Percentiles rank a stretch among this genome's conserved stretches.
These are phyloP conservation scores for Platyura marginata DNA, from an alignment of 1,140 invertebrate genomes.

Conservation along the genomic window DNA sequence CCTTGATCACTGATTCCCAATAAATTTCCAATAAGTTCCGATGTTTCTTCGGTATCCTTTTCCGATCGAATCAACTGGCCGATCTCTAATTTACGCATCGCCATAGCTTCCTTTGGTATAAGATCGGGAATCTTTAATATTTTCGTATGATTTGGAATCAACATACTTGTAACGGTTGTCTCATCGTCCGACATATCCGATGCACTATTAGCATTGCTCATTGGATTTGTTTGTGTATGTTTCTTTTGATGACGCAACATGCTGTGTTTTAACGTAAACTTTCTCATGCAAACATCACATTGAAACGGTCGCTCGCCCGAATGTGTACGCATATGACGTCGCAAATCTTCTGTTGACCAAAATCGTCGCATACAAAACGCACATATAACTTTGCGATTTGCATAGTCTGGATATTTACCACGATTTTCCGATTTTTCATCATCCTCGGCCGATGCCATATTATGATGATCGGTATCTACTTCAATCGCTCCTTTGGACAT, in stretches of 20 bases:
- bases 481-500: conserved; percentile 64
- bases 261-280: conserved; percentile 84
- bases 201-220: conserved; percentile 18
- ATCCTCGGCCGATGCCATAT: conserved; percentile 25
- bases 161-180: conserved; percentile 11
- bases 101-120: background rate
- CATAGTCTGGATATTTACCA: conserved; percentile 67
- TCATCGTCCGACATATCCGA: conserved; percentile 28
- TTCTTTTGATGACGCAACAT: conserved; percentile 84
- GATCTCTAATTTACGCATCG: background rate
- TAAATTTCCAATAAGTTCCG: conserved; percentile 73
- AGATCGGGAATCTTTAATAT: background rate
- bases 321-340: conserved; percentile 80
- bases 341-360: conserved; percentile 83
- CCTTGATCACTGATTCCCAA: conserved; percentile 69
- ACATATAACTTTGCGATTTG: conserved; percentile 77
- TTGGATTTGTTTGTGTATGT: conserved; percentile 31
- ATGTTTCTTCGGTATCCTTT: conserved; percentile 22
- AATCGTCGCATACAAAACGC: conserved; percentile 82
- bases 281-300: conserved; percentile 59
- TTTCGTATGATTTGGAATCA: background rate
- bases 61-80: background rate
- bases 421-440: conserved; percentile 32
- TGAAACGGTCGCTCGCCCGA: conserved; percentile 65
- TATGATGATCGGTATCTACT: conserved; percentile 23